phyloP scores from a whole-genome alignment of 1,140 invertebrate genomes.

The Trachelipus rathkii region DNA sequence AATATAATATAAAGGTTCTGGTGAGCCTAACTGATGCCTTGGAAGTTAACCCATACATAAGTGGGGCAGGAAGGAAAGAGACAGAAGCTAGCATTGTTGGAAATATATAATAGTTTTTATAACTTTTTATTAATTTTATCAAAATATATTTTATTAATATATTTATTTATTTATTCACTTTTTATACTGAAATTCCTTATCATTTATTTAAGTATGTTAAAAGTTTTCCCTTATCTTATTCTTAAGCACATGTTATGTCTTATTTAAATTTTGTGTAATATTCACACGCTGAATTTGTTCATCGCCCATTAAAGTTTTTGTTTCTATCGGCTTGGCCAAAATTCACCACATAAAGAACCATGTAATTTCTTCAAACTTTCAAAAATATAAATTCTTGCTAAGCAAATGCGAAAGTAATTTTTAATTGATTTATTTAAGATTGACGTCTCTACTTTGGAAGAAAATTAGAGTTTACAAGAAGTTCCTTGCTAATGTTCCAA shows the following conservation, averaged over 20 bases:
- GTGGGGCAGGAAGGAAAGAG: conserved; percentile 81
- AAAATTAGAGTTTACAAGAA: conserved; percentile 76
- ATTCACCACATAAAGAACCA: too few relatives aligned
- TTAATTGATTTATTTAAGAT: conserved; percentile 50
- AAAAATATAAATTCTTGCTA: too few relatives aligned
- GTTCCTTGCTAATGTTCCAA: conserved; percentile 67
- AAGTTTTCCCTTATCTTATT: background rate
- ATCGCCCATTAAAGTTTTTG: too few relatives aligned
- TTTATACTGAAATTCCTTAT: background rate
- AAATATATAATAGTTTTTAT: too few relatives aligned
- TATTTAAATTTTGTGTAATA: background rate
- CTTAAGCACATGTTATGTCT: background rate
- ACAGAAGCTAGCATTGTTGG: conserved; percentile 93
- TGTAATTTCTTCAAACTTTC: too few relatives aligned
- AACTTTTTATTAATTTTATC: too few relatives aligned
- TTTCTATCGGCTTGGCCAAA: too few relatives aligned
- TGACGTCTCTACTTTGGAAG: conserved; percentile 69
- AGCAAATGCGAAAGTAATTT: background rate
- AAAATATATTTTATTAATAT: conserved; percentile 68
- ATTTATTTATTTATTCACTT: conserved; percentile 26
- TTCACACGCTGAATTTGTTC: background rate
- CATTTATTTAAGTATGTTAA: background rate
- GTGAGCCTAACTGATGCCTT: conserved; percentile 92
- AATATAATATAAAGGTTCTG: too few relatives aligned
- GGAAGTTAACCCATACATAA: conserved; percentile 95